These are phyloP conservation scores for Lepus townsendii DNA, from an alignment of 2,797 vertebrate species.

Conservation along the genomic window DNA sequence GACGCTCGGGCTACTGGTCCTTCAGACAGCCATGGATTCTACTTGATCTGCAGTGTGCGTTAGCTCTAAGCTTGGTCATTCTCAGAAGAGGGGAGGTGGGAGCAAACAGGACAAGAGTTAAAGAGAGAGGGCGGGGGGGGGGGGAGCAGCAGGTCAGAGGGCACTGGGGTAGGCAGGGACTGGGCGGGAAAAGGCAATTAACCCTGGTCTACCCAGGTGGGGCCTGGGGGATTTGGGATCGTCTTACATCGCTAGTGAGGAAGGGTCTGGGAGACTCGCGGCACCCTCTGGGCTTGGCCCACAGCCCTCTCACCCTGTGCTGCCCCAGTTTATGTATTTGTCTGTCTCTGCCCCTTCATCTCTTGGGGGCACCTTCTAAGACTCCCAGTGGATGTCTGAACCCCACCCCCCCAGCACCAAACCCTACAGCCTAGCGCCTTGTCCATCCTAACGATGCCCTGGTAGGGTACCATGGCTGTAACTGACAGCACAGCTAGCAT, in stretches of 20 bases:
- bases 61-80: background rate
- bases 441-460: too few species aligned
- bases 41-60: background rate
- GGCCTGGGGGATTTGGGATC: background rate
- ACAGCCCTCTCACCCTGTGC: fast-evolving
- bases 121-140: too few species aligned
- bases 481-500: too few species aligned
- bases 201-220: too few species aligned
- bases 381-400: too few species aligned
- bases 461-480: too few species aligned
- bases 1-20: background rate
- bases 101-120: background rate
- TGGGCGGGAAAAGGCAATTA: too few species aligned
- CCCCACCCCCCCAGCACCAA: too few species aligned
- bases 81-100: background rate
- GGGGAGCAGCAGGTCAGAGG: background rate
- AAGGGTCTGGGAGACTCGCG: too few species aligned
- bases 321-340: background rate
- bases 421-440: too few species aligned
- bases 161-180: background rate
- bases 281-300: background rate
- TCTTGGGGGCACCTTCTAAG: too few species aligned
- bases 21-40: background rate
- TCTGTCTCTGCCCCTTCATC: background rate
- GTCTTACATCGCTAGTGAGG: background rate